Base-by-base conservation (phyloP, 2,797 vertebrate species). In the Luscinia megarhynchos region DNA sequence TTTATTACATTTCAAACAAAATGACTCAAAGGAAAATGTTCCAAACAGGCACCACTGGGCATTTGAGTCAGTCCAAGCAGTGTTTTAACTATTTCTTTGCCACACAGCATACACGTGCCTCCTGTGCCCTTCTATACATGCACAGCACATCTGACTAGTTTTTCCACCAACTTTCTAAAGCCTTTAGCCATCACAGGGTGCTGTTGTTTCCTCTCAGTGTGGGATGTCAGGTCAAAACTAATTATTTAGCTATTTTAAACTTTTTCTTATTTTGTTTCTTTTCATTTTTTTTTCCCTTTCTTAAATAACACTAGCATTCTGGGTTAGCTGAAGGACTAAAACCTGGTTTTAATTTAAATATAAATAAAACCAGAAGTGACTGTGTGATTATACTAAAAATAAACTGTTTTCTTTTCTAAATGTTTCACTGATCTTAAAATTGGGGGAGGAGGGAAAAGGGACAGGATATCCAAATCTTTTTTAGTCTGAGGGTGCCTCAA, bases 21-120 rank as follows among this genome's bases (percentile, higher is more conserved):
- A 80, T 96, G 94, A 96, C 83, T 94, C 91, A 96, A 97, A 96
- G 83, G 45, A 96, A 96, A 97, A 91, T 78, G 55, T 94, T 96
- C 82, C 81, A 89, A 96, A 89, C 64, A 97, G 72, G 66, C 94
- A 95, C 90, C 54, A 3, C 82, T 93, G 87, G 84, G 82, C 68
- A 93, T 92, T 89, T 97, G 95, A 96, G 84, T 94, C 93, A 93
- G 69, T 57, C 62, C 69, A 64, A 50, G 69, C 15, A 50, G 27
- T 16, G 45, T 29, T 93, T 95, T 94, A 94, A 93, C 94, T 78
- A 18, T 64, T 79, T 59, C 69, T 70, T 58, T 74, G 69, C 80
- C 85, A 73, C 38, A 41, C 22, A 77, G 48, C 18, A 10, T 4
- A 53, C 54, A 50, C 0, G 1, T 64, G 55, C 48, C 78, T 83